Base-by-base conservation (phyloP, 2,888 invertebrate species). In the Athalia circularis region DNA sequence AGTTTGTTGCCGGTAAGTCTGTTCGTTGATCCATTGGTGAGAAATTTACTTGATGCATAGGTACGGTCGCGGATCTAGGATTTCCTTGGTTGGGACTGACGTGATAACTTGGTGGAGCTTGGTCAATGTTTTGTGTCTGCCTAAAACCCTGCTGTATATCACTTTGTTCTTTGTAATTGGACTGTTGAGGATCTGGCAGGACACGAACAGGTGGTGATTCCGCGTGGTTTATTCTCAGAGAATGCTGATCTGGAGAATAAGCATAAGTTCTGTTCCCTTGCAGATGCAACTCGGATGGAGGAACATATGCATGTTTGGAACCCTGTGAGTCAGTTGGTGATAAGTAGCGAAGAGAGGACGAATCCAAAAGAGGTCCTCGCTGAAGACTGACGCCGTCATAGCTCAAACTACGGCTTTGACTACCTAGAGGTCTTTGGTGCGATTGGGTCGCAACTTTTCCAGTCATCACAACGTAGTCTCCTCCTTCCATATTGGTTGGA, bases 381-480 rank as follows among this genome's bases (percentile, higher is more conserved):
- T 70, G 64, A 0, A 87, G 81, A 50, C 80, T 85, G 4, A 87
- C 84, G 3, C 85, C 85, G 75, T 90, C 90, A 72, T 88, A 90
- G 76, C 88, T 89, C 15, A 88, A 89, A 4, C 85, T 84, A 9
- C 88, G 84, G 59, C 84, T 82, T 65, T 77, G 80, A 50, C 29
- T 59, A 11, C 54, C 68, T 4, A 43, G 64, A 50, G 76, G 68
- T 45, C 81, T 84, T 77, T 86, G 88, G 52, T 81, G 83, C 68
- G 84, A 86, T n/a, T 77, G 67, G 65, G 84, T 85, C 48, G 80
- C 83, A n/a, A 87, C 83, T 85, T 90, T 94, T n/a, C 95, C 95
- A 11, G 95, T 95, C 96, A 96, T 96, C 85, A 96, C 95, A 45
- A 96, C 96, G 90, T 96, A 96, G 87, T 96, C 96, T 13, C 95